Conservation (phyloP, 2,888 invertebrate species). For the Chironomus tentans region DNA sequence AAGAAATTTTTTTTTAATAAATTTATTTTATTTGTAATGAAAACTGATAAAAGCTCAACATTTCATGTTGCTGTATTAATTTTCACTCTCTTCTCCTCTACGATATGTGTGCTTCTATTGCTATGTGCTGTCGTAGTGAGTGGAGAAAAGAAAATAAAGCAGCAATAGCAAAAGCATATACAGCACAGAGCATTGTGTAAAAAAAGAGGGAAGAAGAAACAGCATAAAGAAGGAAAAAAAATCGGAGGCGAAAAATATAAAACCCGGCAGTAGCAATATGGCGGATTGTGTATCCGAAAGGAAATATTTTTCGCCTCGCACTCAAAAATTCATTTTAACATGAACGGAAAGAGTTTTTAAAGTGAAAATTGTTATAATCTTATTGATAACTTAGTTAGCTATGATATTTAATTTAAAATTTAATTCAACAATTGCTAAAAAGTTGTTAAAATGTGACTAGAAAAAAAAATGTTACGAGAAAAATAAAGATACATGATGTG, state of each 20-base stretch:
- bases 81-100: slow-evolving; percentile 2
- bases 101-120: not conserved
- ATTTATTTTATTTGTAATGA: not conserved
- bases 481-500: not conserved
- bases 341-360: slow-evolving; percentile 2
- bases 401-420: not conserved
- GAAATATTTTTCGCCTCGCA: slow-evolving; percentile 22
- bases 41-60: slow-evolving; percentile 17
- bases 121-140: no score
- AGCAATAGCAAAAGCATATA: not conserved
- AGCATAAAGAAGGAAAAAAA: not conserved
- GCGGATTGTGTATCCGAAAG: slow-evolving; percentile 20
- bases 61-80: not conserved
- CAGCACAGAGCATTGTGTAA: slow-evolving; percentile 2
- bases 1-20: not conserved
- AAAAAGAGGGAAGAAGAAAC: slow-evolving; percentile 12
- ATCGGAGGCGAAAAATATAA: not conserved
- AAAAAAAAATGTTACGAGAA: not conserved
- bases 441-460: not conserved
- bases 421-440: not conserved
- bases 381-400: not conserved
- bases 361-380: not conserved
- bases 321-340: not conserved
- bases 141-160: not conserved
- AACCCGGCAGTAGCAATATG: slow-evolving; percentile 27